Evolutionary conservation across 2,797 vertebrate species (phyloP).

Genomic region (Pseudomugil tenellus): DNA sequence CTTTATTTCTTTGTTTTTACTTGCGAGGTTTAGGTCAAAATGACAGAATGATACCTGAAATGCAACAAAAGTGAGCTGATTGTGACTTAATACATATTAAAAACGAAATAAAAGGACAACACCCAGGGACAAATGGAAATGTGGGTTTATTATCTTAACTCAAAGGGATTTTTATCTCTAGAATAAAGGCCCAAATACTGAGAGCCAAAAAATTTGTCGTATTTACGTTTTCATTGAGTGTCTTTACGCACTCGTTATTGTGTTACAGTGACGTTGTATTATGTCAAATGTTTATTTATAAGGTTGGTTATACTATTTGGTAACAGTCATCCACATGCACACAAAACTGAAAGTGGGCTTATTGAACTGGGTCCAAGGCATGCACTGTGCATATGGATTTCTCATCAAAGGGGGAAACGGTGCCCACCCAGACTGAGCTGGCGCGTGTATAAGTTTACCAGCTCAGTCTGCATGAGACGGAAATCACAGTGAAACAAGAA

Average conservation of each 20-base stretch:
- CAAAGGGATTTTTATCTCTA: constrained; percentile 70
- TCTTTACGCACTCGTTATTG: constrained; percentile 72
- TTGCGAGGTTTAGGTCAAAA: constrained; percentile 68
- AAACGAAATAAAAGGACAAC: constrained; percentile 46
- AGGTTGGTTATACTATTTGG: constrained; percentile 55
- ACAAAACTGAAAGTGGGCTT: constrained; percentile 53
- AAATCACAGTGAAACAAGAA: constrained; percentile 80
- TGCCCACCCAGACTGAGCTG: constrained; percentile 59
- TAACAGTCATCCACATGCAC: constrained; percentile 68
- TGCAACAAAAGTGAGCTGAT: constrained; percentile 56
- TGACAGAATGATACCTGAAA: constrained; percentile 58
- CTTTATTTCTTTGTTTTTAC: constrained; percentile 54
- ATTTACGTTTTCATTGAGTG: constrained; percentile 72
- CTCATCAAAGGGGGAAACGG: constrained; percentile 60
- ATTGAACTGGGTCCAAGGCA: constrained; percentile 68
- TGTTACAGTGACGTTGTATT: constrained; percentile 81
- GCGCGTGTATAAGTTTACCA: constrained; percentile 39
- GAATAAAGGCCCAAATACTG: constrained; percentile 69
- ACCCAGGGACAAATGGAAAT: constrained; percentile 47
- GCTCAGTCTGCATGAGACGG: constrained; percentile 88
- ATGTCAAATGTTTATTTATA: constrained; percentile 76
- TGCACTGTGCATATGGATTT: constrained; percentile 78
- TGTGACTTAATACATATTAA: constrained; percentile 43
- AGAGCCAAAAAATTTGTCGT: constrained; percentile 78
- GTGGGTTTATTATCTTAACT: constrained; percentile 71